Conservation (phyloP, 2,888 invertebrate species). For the Meteorus colon region DNA sequence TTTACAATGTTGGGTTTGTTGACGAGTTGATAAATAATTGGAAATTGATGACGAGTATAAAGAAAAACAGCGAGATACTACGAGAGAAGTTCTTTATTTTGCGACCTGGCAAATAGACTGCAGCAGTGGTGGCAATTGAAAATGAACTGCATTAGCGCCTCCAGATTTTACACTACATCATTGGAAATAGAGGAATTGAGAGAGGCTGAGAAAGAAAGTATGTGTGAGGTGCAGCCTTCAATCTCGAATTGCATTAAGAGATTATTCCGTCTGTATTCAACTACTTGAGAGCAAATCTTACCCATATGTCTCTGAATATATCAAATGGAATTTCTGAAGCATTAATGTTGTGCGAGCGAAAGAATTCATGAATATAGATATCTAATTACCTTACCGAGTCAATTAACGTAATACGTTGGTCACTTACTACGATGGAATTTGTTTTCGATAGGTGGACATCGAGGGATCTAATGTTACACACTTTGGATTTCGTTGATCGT, state of each 20-base stretch:
- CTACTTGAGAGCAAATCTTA: neutral
- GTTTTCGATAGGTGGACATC: conserved; percentile 17
- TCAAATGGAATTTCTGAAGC: neutral
- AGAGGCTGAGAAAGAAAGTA: no score
- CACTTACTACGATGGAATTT: conserved; percentile 3
- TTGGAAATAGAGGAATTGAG: neutral
- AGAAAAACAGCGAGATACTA: conserved; percentile 11
- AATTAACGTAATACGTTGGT: neutral
- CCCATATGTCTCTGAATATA: neutral
- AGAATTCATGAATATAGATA: neutral
- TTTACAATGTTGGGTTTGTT: neutral
- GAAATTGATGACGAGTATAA: conserved; percentile 13
- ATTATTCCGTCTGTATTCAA: no score
- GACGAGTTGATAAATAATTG: neutral
- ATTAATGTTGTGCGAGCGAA: no score
- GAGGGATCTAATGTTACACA: conserved; percentile 10
- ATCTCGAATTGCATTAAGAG: no score
- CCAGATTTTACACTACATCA: neutral
- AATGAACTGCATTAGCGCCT: conserved; percentile 18
- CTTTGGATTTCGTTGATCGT: conserved; percentile 20
- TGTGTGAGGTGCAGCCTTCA: no score
- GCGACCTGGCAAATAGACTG: conserved; percentile 9
- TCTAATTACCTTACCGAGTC: neutral
- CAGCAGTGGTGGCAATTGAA: conserved; percentile 14
- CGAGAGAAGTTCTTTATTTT: conserved; percentile 23